These are phyloP conservation scores for Anagyrus pseudococci DNA, from an alignment of 2,888 invertebrate species.

Conservation along the genomic window DNA sequence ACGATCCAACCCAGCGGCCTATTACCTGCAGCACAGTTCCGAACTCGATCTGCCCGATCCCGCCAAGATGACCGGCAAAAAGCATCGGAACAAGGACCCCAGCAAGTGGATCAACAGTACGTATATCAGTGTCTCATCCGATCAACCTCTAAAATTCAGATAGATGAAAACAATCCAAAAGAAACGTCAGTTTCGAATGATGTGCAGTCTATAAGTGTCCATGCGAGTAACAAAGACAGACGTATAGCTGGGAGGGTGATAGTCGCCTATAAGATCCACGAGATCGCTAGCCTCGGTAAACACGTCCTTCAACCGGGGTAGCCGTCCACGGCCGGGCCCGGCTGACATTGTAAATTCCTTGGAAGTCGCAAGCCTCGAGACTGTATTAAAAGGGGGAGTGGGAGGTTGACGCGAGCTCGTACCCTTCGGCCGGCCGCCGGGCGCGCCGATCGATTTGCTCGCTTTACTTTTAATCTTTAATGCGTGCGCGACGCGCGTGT, in stretches of 20 bases:
- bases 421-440: too few relatives aligned
- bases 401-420: background rate
- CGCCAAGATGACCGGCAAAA: constrained; percentile 50
- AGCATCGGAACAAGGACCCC: constrained; percentile 24
- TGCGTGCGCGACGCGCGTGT: background rate
- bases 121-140: background rate
- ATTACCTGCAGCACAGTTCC: constrained; percentile 66
- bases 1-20: constrained; percentile 66
- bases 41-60: constrained; percentile 65
- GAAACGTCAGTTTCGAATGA: too few relatives aligned
- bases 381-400: background rate
- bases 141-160: too few relatives aligned
- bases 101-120: constrained; percentile 20
- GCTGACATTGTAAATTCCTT: constrained; percentile 24
- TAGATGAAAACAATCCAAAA: too few relatives aligned
- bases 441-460: constrained; percentile 13
- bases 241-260: too few relatives aligned
- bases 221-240: too few relatives aligned
- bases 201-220: too few relatives aligned
- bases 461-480: constrained; percentile 14
- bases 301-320: background rate
- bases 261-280: too few relatives aligned
- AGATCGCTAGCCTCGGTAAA: background rate
- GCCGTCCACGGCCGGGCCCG: background rate
- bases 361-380: background rate